Evolutionary conservation across 1,140 invertebrate genomes (phyloP), one percentile per base, ranked within the genome.

Genomic region (Aphidius ervi): DNA sequence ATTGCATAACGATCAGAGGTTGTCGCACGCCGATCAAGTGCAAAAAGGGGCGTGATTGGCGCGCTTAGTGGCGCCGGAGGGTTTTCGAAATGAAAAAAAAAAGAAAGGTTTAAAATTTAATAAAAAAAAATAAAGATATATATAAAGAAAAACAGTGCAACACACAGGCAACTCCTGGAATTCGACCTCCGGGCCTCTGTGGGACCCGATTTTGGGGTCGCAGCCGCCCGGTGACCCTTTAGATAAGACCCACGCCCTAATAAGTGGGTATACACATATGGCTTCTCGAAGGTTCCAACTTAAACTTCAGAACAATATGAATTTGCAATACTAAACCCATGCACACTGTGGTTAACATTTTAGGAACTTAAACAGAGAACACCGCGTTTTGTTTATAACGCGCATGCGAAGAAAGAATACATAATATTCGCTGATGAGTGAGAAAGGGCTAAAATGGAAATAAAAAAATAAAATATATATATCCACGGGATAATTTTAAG

Each of bases 241-340:
- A 76, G 75, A 78, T 78, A 78, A 78, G 71, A 62, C 74, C 74
- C 76, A 78, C 76, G 78, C 76, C 76, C 76, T 80, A 79, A 79
- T 80, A 73, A 80, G 75, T 74, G 77, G 78, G 74, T 80, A 78
- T 67, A 71, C 69, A 69, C 67, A 70, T 31, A 62, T 41, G 56
- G 45, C 68, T 31, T 67, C 67, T 65, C 61, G 62, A 58, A 54
- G 58, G 9, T 67, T 64, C 65, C 58, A 66, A 60, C 64, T 65
- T 63, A 58, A 59, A 63, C 57, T 41, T 42, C 40, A 37, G 43
- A 39, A n/a, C 52, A 39, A 43, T 8, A 31, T 31, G 4, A 31
- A 31, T 31, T 31, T 31, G 23, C 23, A 31, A 31, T 31, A 31
- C 23, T 31, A 31, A 31, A 31, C 23, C 23, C 23, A 31, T 31